Evolutionary conservation across 2,797 vertebrate genomes (phyloP).

Genomic region (Pipistrellus pygmaeus): DNA sequence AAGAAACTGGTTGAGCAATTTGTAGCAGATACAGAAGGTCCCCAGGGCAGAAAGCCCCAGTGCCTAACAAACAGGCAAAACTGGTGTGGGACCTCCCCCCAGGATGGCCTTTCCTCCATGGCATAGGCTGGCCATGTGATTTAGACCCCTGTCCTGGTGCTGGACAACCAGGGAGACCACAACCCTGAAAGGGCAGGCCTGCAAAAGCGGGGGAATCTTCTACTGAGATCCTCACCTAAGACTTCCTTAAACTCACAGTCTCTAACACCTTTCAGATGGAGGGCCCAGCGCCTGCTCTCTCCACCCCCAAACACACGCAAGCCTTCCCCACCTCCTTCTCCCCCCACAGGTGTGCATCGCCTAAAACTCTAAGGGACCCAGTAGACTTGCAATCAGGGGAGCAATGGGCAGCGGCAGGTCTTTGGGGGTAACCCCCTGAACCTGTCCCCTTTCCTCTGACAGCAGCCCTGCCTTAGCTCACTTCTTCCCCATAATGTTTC

Average conservation of each 20-base stretch:
- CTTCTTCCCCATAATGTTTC: neutral
- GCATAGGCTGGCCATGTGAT: neutral
- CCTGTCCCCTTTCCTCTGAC: neutral
- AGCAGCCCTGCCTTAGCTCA: neutral
- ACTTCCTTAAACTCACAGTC: neutral
- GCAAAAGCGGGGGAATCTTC: neutral
- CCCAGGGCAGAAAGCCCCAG: neutral
- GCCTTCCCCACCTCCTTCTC: neutral
- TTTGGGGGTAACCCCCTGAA: neutral
- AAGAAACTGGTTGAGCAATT: neutral
- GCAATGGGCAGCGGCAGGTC: neutral
- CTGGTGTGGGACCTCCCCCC: neutral
- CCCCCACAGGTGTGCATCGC: neutral
- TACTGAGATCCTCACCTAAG: neutral
- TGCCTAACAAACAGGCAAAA: neutral
- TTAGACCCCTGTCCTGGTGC: neutral
- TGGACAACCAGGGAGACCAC: neutral
- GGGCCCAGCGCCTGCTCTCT: neutral
- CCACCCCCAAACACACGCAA: no score
- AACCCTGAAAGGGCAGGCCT: neutral
- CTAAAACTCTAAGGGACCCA: neutral
- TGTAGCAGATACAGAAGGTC: neutral
- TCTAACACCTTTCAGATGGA: neutral
- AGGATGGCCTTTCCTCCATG: neutral
- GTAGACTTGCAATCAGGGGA: neutral